These are phyloP conservation scores for Acanthosoma haemorrhoidale DNA, from an alignment of 2,888 invertebrate genomes.

Conservation along the genomic window DNA sequence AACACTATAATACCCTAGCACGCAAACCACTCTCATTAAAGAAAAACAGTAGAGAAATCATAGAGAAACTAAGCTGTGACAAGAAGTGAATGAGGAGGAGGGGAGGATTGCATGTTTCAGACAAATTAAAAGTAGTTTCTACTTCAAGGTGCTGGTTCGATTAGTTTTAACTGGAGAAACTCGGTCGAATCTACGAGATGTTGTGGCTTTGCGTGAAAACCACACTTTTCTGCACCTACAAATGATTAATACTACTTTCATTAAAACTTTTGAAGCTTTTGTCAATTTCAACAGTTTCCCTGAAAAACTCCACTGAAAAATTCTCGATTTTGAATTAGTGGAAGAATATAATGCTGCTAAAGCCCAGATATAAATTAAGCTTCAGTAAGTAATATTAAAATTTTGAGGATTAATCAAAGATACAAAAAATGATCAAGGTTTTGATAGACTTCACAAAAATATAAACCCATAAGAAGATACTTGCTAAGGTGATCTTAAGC, in stretches of 20 bases:
- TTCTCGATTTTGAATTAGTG: no score
- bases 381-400: no score
- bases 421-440: no score
- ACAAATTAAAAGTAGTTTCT: conserved; percentile 21
- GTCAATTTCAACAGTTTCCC: background rate
- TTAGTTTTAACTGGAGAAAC: conserved; percentile 17
- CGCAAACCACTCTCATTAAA: background rate
- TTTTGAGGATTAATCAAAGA: no score
- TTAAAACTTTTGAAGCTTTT: conserved; percentile 8
- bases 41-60: background rate
- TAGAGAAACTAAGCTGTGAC: conserved; percentile 6
- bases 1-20: background rate
- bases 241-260: conserved; percentile 17
- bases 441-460: no score
- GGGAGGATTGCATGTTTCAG: conserved; percentile 6
- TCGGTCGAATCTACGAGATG: conserved; percentile 2
- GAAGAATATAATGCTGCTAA: no score
- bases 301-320: background rate
- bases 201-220: conserved; percentile 24
- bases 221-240: conserved; percentile 22
- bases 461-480: no score
- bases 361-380: no score
- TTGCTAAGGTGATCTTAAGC: no score
- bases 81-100: conserved; percentile 2
- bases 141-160: conserved; percentile 18